These are phyloP conservation scores for Platichthys stellatus DNA, from an alignment of 2,113 vertebrate species.

Conservation along the genomic window DNA sequence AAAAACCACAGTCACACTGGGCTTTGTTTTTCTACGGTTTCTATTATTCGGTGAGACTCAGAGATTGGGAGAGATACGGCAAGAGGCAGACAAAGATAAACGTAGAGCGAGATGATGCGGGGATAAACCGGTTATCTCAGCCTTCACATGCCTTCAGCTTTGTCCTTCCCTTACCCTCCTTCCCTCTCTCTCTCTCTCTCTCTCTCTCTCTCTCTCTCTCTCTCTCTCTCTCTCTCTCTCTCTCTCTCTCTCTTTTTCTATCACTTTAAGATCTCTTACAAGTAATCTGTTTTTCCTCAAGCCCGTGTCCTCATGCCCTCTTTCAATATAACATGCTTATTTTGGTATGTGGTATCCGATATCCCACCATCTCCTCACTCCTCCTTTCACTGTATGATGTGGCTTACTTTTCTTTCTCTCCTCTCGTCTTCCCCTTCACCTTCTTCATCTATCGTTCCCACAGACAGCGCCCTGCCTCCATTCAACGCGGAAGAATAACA, in stretches of 20 bases:
- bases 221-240: constrained; percentile 47
- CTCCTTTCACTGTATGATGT: constrained; percentile 36
- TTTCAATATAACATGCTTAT: constrained; percentile 66
- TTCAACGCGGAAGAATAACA: constrained; percentile 61
- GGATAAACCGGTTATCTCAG: constrained; percentile 76
- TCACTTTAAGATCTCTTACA: constrained; percentile 64
- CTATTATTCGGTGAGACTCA: constrained; percentile 74
- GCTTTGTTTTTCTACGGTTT: constrained; percentile 79
- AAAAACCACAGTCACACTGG: constrained; percentile 70
- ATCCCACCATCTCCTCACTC: constrained; percentile 51
- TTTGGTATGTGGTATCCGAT: constrained; percentile 50
- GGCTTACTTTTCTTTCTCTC: constrained; percentile 15
- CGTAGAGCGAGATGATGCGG: constrained; percentile 63
- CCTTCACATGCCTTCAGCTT: constrained; percentile 74
- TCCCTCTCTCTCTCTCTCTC: constrained; percentile 50
- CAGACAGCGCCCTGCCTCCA: constrained; percentile 43
- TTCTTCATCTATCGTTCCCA: constrained; percentile 37
- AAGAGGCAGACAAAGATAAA: constrained; percentile 65
- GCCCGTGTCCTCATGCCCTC: constrained; percentile 54
- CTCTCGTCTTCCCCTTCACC: constrained; percentile 6
- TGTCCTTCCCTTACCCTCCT: constrained; percentile 73
- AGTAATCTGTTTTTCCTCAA: constrained; percentile 67
- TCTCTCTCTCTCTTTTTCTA: constrained; percentile 66
- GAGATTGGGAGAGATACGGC: constrained; percentile 67
- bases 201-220: constrained; percentile 54